A percentile compares a stretch with the other conserved stretches of the same genome.
These are phyloP conservation scores for Sebastes goodei DNA, from an alignment of 2,797 vertebrate genomes.

Conservation along the genomic window DNA sequence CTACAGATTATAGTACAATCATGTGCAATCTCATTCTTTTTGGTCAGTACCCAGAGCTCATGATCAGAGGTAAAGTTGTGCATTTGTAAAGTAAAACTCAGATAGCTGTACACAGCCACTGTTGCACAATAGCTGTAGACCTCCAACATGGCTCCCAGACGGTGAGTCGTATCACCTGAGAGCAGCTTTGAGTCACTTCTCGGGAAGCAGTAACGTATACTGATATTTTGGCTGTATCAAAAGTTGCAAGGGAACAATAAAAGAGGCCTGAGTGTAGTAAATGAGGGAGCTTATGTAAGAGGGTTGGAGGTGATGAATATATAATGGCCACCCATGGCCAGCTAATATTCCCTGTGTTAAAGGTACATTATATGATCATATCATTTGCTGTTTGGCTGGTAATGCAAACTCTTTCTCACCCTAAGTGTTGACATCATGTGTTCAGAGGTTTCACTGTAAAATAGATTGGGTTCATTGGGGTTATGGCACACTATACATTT, in stretches of 20 bases:
- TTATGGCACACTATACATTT: background rate
- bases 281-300: conserved; percentile 36
- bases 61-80: background rate
- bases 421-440: background rate
- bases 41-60: background rate
- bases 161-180: background rate
- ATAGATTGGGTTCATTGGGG: background rate
- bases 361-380: background rate
- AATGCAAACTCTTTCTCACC: background rate
- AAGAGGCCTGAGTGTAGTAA: conserved; percentile 19
- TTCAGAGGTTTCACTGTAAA: background rate
- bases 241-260: background rate
- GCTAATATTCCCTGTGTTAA: conserved; percentile 3
- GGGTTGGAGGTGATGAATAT: conserved; percentile 23
- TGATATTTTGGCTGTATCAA: conserved; percentile 33
- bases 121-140: background rate
- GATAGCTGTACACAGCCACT: background rate
- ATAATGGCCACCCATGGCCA: conserved; percentile 35
- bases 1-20: background rate
- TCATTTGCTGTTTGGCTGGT: background rate
- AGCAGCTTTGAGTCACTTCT: conserved; percentile 14
- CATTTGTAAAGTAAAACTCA: background rate
- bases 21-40: background rate
- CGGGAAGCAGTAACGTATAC: background rate
- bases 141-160: background rate